Evolutionary conservation across 2,888 invertebrate genomes (phyloP).

Genomic region (Drosophila kokeensis): DNA sequence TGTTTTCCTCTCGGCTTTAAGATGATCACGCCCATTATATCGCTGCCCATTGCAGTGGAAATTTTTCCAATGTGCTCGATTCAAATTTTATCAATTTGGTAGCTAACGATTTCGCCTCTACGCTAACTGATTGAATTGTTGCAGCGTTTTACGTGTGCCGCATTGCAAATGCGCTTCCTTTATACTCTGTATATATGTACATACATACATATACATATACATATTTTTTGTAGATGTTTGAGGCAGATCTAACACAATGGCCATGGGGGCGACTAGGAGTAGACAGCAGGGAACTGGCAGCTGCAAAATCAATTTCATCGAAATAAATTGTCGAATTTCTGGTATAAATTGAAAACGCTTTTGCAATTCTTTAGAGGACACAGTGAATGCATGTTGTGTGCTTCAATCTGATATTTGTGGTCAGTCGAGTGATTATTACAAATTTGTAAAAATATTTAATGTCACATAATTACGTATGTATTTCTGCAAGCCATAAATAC

Average conservation of each 20-base stretch:
- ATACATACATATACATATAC: background rate
- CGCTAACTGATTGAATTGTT: constrained; percentile 84
- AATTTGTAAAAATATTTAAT: constrained; percentile 1
- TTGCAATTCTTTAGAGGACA: constrained; percentile 41
- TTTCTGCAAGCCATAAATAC: constrained; percentile 30
- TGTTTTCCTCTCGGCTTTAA: constrained; percentile 15
- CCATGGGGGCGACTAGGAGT: background rate
- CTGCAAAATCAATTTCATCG: constrained; percentile 70
- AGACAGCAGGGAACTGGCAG: constrained; percentile 18
- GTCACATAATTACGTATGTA: constrained; percentile 29
- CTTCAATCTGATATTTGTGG: constrained; percentile 23
- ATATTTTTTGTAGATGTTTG: constrained; percentile 32
- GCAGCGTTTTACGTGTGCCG: constrained; percentile 82
- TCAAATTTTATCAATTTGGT: constrained; percentile 82
- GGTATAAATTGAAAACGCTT: constrained; percentile 74
- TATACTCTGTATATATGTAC: background rate
- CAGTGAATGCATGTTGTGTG: constrained; percentile 9
- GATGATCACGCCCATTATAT: constrained; percentile 30
- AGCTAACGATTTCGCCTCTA: constrained; percentile 58
- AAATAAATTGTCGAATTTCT: constrained; percentile 80
- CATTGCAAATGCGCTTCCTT: constrained; percentile 62
- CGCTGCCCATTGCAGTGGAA: constrained; percentile 62
- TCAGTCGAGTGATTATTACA: constrained; percentile 34
- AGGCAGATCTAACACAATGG: constrained; percentile 22
- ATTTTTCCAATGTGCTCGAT: constrained; percentile 76